These are phyloP conservation scores for Odobenus rosmarus DNA, from an alignment of 2,113 vertebrate species.

Conservation along the genomic window DNA sequence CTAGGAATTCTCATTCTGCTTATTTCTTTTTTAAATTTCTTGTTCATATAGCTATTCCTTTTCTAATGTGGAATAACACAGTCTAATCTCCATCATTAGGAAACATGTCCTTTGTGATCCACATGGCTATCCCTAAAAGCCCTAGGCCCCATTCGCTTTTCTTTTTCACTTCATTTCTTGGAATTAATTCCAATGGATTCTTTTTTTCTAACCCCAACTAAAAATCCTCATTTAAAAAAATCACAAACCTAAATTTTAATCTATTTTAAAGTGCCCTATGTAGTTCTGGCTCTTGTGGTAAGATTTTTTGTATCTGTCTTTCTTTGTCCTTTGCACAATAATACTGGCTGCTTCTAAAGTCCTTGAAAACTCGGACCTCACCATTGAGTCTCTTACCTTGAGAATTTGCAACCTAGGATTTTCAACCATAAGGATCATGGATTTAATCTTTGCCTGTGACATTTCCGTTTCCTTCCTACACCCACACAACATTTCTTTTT, in stretches of 20 bases:
- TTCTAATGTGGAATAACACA: not conserved
- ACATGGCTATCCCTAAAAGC: not conserved
- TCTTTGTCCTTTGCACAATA: slow-evolving; percentile 40
- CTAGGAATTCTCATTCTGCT: not conserved
- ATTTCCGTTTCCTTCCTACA: slow-evolving; percentile 73
- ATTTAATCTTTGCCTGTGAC: slow-evolving; percentile 70
- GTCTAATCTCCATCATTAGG: not conserved
- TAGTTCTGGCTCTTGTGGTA: not conserved
- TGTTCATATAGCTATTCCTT: not conserved
- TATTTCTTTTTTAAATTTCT: not conserved
- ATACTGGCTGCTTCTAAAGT: slow-evolving; percentile 44
- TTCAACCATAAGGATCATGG: slow-evolving; percentile 66
- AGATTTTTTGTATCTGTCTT: not conserved
- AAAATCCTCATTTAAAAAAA: slow-evolving; percentile 40
- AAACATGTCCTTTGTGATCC: not conserved
- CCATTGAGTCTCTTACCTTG: slow-evolving; percentile 57
- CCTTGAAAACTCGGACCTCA: slow-evolving; percentile 13
- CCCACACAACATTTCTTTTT: slow-evolving; percentile 66
- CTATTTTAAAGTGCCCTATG: not conserved
- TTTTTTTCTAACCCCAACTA: not conserved
- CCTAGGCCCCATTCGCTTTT: not conserved
- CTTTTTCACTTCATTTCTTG: not conserved
- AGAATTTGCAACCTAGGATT: slow-evolving; percentile 61
- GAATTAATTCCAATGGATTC: not conserved
- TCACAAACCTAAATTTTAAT: not conserved